phyloP scores from a whole-genome alignment of 2,797 vertebrate species.

The Cephalopachus bancanus region DNA sequence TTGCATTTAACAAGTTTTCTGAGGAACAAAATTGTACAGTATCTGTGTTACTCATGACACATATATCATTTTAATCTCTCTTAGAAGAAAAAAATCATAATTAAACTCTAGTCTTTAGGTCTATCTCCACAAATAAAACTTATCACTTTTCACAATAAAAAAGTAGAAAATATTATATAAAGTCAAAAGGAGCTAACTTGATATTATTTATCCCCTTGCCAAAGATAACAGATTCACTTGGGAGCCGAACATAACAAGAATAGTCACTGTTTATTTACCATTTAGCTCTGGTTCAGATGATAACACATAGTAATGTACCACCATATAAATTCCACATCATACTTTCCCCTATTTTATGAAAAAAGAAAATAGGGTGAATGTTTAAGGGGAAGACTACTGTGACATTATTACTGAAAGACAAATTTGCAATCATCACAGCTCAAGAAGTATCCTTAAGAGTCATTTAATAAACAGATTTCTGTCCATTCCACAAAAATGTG shows the following conservation, averaged over 20 bases:
- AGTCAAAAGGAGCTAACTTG: neutral
- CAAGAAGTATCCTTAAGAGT: neutral
- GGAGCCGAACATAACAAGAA: neutral
- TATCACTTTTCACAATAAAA: slow-evolving; percentile 38
- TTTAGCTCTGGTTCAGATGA: slow-evolving; percentile 5
- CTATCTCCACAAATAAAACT: slow-evolving; percentile 6
- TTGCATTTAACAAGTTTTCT: neutral
- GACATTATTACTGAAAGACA: neutral
- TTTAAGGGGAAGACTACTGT: neutral
- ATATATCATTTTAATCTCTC: neutral
- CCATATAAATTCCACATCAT: neutral
- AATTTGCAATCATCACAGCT: neutral
- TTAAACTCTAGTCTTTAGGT: slow-evolving; percentile 1
- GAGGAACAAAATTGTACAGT: neutral
- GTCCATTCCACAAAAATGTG: neutral
- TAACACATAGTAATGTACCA: neutral
- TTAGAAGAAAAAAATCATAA: slow-evolving; percentile 21
- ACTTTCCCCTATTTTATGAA: neutral
- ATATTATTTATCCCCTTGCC: neutral
- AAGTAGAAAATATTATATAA: slow-evolving; percentile 17
- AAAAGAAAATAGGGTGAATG: neutral
- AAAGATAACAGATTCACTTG: neutral
- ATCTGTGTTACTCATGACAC: neutral
- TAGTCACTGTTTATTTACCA: neutral
- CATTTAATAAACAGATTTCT: neutral